Conservation (phyloP, 2,888 invertebrate genomes). For the Priapulus caudatus region DNA sequence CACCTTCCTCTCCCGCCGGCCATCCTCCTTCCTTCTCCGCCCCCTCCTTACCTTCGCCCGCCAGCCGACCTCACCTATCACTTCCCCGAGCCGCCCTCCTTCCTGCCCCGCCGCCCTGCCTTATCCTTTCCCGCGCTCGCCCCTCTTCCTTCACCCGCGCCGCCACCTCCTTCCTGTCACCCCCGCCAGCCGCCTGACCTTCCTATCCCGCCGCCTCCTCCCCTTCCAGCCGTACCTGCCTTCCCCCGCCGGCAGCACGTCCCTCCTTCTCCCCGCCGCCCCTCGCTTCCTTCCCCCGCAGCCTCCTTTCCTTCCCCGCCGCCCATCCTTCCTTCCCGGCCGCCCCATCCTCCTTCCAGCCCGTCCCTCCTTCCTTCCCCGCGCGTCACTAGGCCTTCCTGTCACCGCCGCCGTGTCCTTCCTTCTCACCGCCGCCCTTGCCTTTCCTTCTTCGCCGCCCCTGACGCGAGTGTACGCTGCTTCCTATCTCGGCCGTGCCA, state of each 20-base stretch:
- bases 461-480: not conserved
- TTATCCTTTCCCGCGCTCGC: not conserved
- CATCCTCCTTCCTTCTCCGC: not conserved
- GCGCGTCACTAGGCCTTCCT: constrained; percentile 4
- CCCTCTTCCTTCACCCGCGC: not conserved
- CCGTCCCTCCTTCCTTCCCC: constrained; percentile 7
- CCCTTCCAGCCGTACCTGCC: not conserved
- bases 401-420: constrained; percentile 4
- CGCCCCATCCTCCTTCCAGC: not conserved
- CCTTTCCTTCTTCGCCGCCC: constrained; percentile 5
- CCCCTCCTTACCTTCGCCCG: not conserved
- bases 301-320: not conserved
- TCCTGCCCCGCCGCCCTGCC: constrained; percentile 4
- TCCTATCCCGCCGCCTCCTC: not conserved
- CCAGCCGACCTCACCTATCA: not conserved
- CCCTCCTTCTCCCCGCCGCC: not conserved
- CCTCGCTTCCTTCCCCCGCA: too few species aligned
- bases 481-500: constrained; percentile 2
- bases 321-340: not conserved
- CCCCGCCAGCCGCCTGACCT: not conserved
- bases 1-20: not conserved
- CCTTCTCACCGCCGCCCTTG: constrained; percentile 6
- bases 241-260: not conserved
- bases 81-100: not conserved
- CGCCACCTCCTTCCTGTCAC: constrained; percentile 1